Evolutionary conservation across 2,113 vertebrate species (phyloP).

Genomic region (cat (Felis catus)): F.catus_Fca126_mat1.0 CM031417.1:720501-721000

Average conservation of each 20-base stretch:
- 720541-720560: not conserved
- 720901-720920: not conserved
- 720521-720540: not conserved
- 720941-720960: not conserved
- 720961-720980: not conserved
- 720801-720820: conserved; percentile 99
- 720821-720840: conserved; percentile 80
- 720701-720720: not conserved
- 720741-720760: not conserved
- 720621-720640: not conserved
- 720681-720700: not conserved
- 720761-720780: conserved; percentile 24
- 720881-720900: not conserved
- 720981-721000: not conserved
- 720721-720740: not conserved
- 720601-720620: not conserved
- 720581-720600: not conserved
- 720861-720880: not conserved
- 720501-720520: not conserved
- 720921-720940: not conserved
- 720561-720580: not conserved
- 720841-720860: not conserved
- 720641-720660: not conserved
- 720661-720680: not conserved
- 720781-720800: conserved; percentile 93